Base-by-base conservation (phyloP, 64 coral and sea anemone species). In the Montipora efflorescens region DNA sequence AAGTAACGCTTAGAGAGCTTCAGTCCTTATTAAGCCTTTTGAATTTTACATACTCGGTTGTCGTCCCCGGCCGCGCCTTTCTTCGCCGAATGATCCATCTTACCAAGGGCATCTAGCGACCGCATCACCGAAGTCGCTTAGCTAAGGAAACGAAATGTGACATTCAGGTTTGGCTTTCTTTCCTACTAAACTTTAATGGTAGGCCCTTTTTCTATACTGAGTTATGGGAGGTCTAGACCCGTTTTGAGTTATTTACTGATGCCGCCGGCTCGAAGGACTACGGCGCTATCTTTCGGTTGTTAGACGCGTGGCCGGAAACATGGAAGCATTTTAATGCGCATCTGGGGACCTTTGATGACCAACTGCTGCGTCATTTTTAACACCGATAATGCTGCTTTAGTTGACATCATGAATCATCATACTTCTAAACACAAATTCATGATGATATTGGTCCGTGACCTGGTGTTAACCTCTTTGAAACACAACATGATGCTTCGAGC, bases 351-450 rank as follows among this genome's bases (percentile, higher is more conserved):
- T 10, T 8, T 36, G 5, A 78, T 90, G 87, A 0, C 73, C 8
- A 61, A 78, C 46, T 36, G 20, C 10, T 78, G 87, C 48, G 11
- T 90, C 11, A 23, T 49, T 11, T 5, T 89, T 50, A 53, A 57
- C 20, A 61, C 87, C n/a, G 74, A 90, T 78, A 90, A 90, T 47
- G 73, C 72, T 5, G 87, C 87, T n/a, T 23, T 90, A 4, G 87
- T 90, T 18, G 87, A 77, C 1, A 51, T 90, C 14, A 76, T 90
- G 4, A 90, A 90, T 76, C 46, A 61, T 5, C 74, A 78, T 8
- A 90, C 87, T 5, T 90, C 87, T 7, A 76, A 67, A 59, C 19
- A 90, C 2, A 28, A 12, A 18, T 23, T 36, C 3, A n/a, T 90
- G 8, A 90, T 90, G 87, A 21, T 90, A 18, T 28, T 28, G 28